These are phyloP conservation scores for Cardiocondyla obscurior DNA, from an alignment of 1,140 invertebrate species.

Conservation along the genomic window DNA sequence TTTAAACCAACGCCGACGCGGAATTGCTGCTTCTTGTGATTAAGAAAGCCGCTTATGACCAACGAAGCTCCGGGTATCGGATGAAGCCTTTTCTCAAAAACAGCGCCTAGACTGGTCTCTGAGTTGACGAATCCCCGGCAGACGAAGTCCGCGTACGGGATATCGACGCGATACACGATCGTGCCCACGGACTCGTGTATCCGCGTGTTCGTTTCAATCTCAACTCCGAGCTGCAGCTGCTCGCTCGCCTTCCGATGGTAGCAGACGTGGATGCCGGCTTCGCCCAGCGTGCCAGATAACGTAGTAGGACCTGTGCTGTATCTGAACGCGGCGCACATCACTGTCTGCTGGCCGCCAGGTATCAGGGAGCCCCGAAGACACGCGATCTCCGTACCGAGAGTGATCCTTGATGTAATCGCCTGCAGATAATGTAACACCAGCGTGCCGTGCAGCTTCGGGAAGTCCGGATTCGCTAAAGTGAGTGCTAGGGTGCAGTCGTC, in stretches of 20 bases:
- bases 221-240: conserved; percentile 87
- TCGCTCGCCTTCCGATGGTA: conserved; percentile 90
- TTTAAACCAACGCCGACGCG: conserved; percentile 86
- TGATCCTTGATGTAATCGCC: conserved; percentile 86
- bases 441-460: conserved; percentile 87
- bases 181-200: conserved; percentile 88
- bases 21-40: conserved; percentile 87
- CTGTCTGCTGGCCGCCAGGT: conserved; percentile 87
- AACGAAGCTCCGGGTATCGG: conserved; percentile 89
- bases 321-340: conserved; percentile 87
- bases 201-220: conserved; percentile 86
- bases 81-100: conserved; percentile 89
- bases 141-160: conserved; percentile 89
- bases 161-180: conserved; percentile 90
- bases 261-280: conserved; percentile 87
- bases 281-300: conserved; percentile 89
- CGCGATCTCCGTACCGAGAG: conserved; percentile 89
- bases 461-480: conserved; percentile 87
- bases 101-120: conserved; percentile 88
- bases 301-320: conserved; percentile 86
- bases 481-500: conserved; percentile 87
- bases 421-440: conserved; percentile 89
- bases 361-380: conserved; percentile 88
- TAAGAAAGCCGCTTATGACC: conserved; percentile 88
- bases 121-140: conserved; percentile 90